Base-by-base conservation (phyloP, 2,113 vertebrate genomes). In the Diadophis punctatus region DNA sequence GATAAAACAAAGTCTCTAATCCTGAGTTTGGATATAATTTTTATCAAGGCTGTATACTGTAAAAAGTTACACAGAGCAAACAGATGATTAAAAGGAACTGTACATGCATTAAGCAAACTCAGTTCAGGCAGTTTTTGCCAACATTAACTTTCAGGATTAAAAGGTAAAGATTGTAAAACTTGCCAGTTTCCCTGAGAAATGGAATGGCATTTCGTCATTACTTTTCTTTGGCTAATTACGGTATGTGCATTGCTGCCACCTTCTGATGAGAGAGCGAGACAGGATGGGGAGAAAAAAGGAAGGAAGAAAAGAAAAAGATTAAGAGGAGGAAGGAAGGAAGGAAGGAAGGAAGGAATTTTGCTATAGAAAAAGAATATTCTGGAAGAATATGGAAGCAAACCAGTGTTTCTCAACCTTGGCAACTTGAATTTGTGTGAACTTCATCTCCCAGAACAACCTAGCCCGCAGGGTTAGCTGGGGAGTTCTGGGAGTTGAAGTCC, bases 21-120 rank as follows among this genome's bases (percentile, higher is more conserved):
- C 94, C 96, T 94, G 55, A 95, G 43, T 95, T 97, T 97, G 96
- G 94, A 97, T 97, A 93, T 48, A 95, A 97, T 96, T 97, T 97
- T 96, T 95, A 96, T 93, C 91, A 91, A 95, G 89, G 74, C 49
- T 95, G 91, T 92, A 95, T 93, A 97, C 96, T 97, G 96, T 96
- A 94, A 94, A 74, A 97, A 96, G 49, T 97, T 95, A 95, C 56
- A 94, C 94, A 96, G 95, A 94, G 94, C 94, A 95, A 94, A 90
- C 56, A 51, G 94, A 96, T 96, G 95, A 97, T 96, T 95, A 97
- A 96, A 97, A 95, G 34, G 46, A 56, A 43, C n/a, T 63, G 3
- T 25, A 51, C 11, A 27, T 55, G 87, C 46, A 8, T 93, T 86
- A 51, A 92, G 49, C 86, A 91, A 14, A 43, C 90, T 91, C 80